phyloP scores from a whole-genome alignment of 1,140 invertebrate species.

The Diorhabda elongata region DNA sequence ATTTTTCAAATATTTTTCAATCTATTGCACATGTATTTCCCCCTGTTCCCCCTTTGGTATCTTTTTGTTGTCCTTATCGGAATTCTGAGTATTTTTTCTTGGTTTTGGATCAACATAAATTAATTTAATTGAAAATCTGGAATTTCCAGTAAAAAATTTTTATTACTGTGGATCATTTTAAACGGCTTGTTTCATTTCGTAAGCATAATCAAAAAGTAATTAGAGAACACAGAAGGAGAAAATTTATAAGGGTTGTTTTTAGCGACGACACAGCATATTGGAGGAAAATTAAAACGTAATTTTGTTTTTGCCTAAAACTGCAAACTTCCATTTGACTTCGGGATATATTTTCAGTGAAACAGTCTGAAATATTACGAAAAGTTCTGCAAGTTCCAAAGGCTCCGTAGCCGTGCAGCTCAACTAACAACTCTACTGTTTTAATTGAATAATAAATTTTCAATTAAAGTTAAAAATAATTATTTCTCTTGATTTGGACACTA shows the following conservation, averaged over 20 bases:
- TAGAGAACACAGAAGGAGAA: constrained; percentile 11
- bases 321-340: constrained; percentile 15
- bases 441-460: constrained; percentile 4
- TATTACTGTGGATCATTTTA: no score
- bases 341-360: constrained; percentile 10
- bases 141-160: no score
- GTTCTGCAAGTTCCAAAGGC: not conserved
- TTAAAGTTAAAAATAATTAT: not conserved
- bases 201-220: not conserved
- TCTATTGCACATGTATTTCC: no score
- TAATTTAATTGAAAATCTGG: no score
- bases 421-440: not conserved
- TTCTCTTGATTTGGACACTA: no score
- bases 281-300: constrained; percentile 35
- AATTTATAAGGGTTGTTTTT: constrained; percentile 25
- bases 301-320: constrained; percentile 31
- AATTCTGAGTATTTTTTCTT: no score
- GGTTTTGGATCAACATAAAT: no score
- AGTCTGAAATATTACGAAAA: constrained; percentile 7
- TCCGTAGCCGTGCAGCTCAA: not conserved
- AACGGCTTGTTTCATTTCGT: no score
- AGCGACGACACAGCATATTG: constrained; percentile 28
- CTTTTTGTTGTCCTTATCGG: no score
- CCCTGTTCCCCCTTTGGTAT: no score
- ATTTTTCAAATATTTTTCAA: no score